These are phyloP conservation scores for Drosophila picticornis DNA, from an alignment of 2,888 invertebrate genomes.

Conservation along the genomic window DNA sequence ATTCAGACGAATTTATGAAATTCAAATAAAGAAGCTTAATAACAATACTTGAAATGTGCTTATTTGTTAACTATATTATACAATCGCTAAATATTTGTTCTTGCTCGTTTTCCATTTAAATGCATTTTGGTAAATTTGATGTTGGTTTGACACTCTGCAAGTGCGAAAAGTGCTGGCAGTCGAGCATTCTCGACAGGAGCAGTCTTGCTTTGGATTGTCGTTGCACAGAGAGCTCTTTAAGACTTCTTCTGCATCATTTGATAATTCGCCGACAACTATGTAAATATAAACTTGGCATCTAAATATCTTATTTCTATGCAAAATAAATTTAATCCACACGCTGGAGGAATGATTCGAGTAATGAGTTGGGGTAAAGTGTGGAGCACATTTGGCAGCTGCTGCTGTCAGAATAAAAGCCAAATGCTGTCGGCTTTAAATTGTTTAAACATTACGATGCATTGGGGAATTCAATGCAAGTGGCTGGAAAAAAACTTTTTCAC, in stretches of 20 bases:
- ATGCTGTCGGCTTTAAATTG: constrained; percentile 73
- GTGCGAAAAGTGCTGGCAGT: not conserved
- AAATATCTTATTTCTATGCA: constrained; percentile 12
- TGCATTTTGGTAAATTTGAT: not conserved
- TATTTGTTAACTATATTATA: not conserved
- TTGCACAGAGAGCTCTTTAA: not conserved
- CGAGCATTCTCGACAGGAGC: not conserved
- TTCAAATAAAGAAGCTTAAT: not conserved
- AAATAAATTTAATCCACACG: constrained; percentile 6
- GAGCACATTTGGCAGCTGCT: constrained; percentile 60
- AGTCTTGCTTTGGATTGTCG: not conserved
- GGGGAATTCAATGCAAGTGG: constrained; percentile 80
- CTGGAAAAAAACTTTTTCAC: constrained; percentile 64
- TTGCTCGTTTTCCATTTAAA: not conserved
- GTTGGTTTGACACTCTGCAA: not conserved
- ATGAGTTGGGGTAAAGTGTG: not conserved
- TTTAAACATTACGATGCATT: constrained; percentile 83
- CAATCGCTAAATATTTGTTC: not conserved
- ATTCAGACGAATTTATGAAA: not conserved
- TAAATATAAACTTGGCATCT: not conserved
- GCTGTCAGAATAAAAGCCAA: constrained; percentile 72
- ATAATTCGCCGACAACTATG: not conserved
- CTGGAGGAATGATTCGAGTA: constrained; percentile 6
- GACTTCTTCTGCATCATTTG: not conserved
- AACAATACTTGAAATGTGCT: not conserved